A percentile compares a stretch with the other conserved stretches of the same genome.
phyloP scores from a whole-genome alignment of 2,113 vertebrate species.

The Alligator mississippiensis region DNA sequence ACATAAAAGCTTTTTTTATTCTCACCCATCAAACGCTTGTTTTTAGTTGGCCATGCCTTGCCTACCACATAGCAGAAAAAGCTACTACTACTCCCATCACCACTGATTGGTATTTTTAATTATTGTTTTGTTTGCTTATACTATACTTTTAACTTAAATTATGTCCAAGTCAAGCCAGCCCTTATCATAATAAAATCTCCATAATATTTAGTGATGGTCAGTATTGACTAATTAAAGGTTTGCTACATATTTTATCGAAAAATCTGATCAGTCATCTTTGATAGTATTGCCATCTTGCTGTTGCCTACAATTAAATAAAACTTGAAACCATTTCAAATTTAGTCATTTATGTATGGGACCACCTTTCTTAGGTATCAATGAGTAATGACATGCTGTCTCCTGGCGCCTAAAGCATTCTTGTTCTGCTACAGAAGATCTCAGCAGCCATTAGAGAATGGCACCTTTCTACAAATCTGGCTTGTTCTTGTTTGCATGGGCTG shows the following conservation, averaged over 20 bases:
- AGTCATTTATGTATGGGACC: not conserved
- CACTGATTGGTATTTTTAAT: not conserved
- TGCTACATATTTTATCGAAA: not conserved
- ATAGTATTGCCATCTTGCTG: not conserved
- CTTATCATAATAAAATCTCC: not conserved
- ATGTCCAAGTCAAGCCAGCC: not conserved
- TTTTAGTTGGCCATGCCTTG: not conserved
- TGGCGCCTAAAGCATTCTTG: not conserved
- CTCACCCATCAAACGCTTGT: not conserved
- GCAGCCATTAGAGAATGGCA: not conserved
- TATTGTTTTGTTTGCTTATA: not conserved
- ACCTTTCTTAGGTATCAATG: not conserved
- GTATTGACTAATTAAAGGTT: not conserved
- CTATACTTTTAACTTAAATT: not conserved
- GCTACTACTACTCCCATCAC: not conserved
- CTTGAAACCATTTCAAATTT: not conserved
- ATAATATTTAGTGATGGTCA: not conserved
- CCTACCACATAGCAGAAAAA: not conserved
- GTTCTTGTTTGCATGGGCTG: conserved; percentile 15
- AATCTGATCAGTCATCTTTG: not conserved
- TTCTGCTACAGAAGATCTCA: not conserved
- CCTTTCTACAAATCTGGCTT: not conserved
- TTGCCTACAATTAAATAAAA: not conserved
- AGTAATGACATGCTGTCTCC: not conserved
- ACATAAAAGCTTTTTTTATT: not conserved